Evolutionary conservation across 1,140 invertebrate species (phyloP).

Genomic region (Rhagoletis pomonella): DNA sequence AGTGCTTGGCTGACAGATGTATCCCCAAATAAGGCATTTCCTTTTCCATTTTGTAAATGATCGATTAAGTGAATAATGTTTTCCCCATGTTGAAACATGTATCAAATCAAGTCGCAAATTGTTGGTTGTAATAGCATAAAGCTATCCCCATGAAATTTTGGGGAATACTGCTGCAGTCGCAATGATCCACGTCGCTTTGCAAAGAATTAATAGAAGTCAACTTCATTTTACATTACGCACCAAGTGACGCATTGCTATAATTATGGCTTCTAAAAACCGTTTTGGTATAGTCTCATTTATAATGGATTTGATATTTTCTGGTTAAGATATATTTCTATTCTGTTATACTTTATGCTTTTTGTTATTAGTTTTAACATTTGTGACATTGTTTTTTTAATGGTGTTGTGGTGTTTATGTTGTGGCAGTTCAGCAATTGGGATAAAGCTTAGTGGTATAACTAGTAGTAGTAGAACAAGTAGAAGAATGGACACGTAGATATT

Average conservation of each 20-base stretch:
- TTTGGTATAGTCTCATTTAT: constrained; percentile 7
- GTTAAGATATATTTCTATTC: neutral
- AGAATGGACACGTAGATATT: constrained; percentile 76
- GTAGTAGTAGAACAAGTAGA: constrained; percentile 65
- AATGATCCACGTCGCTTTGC: constrained; percentile 7
- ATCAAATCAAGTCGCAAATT: constrained; percentile 15
- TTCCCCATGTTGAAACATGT: neutral
- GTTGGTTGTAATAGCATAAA: too few relatives aligned
- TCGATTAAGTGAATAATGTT: neutral
- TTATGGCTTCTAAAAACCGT: constrained; percentile 25
- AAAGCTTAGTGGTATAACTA: constrained; percentile 68
- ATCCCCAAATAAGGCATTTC: constrained; percentile 27
- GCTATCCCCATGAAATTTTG: too few relatives aligned
- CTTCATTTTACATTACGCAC: neutral
- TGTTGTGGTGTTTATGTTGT: constrained; percentile 42
- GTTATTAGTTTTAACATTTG: neutral
- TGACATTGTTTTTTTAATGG: neutral
- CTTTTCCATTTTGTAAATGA: constrained; percentile 7
- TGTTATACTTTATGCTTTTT: neutral
- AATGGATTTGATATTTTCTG: neutral
- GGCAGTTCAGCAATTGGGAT: constrained; percentile 57
- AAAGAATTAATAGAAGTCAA: neutral
- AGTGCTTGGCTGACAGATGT: constrained; percentile 36
- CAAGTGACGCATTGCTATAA: neutral
- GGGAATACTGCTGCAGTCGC: too few relatives aligned